These are phyloP conservation scores for Ectropis crepuscularia DNA, from an alignment of 2,888 invertebrate genomes.

Conservation along the genomic window DNA sequence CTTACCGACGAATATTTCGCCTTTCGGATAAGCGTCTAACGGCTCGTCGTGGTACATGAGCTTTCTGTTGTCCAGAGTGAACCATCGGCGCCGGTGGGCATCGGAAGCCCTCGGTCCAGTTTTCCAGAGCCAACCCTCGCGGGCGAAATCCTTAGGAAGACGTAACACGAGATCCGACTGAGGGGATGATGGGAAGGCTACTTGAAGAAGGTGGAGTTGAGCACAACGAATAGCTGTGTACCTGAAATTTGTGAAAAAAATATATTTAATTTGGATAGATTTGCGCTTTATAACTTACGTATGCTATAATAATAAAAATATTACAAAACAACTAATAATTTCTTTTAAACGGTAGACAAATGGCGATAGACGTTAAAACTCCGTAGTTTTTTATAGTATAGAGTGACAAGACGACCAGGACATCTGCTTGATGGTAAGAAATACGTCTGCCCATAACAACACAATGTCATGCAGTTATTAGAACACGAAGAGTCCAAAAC, in stretches of 20 bases:
- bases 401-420: too few relatives aligned
- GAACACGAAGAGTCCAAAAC: too few relatives aligned
- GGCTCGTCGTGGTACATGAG: constrained; percentile 97
- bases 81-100: constrained; percentile 94
- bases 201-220: constrained; percentile 92
- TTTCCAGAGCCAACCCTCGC: constrained; percentile 95
- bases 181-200: constrained; percentile 91
- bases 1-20: constrained; percentile 94
- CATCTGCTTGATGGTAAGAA: too few relatives aligned
- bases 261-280: background rate
- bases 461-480: too few relatives aligned
- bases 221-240: constrained; percentile 93
- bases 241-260: constrained; percentile 54
- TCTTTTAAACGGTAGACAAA: too few relatives aligned
- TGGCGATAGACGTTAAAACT: too few relatives aligned
- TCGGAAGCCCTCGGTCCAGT: constrained; percentile 93
- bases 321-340: too few relatives aligned
- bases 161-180: constrained; percentile 89
- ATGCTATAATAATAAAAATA: too few relatives aligned
- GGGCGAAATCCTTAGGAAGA: constrained; percentile 92
- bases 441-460: too few relatives aligned
- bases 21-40: constrained; percentile 94
- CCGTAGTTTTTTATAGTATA: too few relatives aligned
- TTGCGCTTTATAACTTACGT: background rate
- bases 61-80: constrained; percentile 94